Base-by-base conservation (phyloP, 2,888 invertebrate genomes). In the Cephus spinipes region DNA sequence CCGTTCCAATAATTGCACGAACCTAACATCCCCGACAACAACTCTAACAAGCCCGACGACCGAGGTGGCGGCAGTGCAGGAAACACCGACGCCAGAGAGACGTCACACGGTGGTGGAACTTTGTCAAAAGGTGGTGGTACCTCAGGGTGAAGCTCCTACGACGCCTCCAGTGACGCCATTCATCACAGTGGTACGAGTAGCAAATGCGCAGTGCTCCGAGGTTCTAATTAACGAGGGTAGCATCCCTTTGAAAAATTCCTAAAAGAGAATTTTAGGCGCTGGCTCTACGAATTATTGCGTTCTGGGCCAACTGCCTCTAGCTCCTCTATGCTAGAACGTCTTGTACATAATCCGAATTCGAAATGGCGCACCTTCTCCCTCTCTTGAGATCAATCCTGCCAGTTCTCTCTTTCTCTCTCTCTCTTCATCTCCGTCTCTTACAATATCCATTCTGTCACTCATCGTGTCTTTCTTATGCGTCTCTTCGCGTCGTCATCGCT, bases 101-200 rank as follows among this genome's bases (percentile, higher is more conserved):
- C 88, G 88, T 76, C 87, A 87, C 73, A 87, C 88, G 77, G 85
- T 91, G 81, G 88, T 90, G 83, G 91, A 91, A 81, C 85, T 90
- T 79, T 90, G 88, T 86, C 90, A 91, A 83, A 90, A 89, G 86
- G 87, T 90, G 80, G 83, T 87, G 82, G 87, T 90, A 79, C 83
- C 89, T 76, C 87, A 81, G 77, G 88, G 86, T 77, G 86, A 87
- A 78, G 78, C 81, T 77, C 81, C 85, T 12, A 78, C 84, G 76
- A 83, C 85, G 75, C 83, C 88, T 79, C 84, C 86, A 68, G 85
- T 86, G 73, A 89, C 90, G 75, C 89, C 89, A 30, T 88, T 89
- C 87, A 88, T 90, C 85, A 87, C 87, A 79, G 87, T 91, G 83
- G 87, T 88, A 73, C 85, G 85, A 81, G 82, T 87, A 79, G 84